Evolutionary conservation across 2,888 invertebrate species (phyloP).

Genomic region (Oscheius sp.): DNA sequence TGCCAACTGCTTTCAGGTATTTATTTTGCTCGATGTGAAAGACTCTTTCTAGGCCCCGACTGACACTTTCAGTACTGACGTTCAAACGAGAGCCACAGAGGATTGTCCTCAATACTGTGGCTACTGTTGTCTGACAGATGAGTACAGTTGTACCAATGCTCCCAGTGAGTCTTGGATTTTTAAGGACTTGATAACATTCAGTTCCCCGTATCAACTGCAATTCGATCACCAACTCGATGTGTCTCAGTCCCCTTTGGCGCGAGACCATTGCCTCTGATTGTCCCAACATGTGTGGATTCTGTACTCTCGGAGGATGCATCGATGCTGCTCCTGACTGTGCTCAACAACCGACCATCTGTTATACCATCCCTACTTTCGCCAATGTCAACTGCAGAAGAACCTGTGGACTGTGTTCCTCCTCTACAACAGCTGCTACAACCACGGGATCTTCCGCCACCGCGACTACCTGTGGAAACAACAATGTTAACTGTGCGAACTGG

Average conservation of each 20-base stretch:
- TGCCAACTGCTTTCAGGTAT: too few species aligned
- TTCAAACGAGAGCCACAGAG: constrained; percentile 1
- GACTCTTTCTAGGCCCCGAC: not conserved
- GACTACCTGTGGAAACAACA: not conserved
- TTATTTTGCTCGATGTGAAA: too few species aligned
- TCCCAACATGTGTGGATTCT: constrained; percentile 22
- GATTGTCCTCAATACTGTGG: constrained; percentile 16
- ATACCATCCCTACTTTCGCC: not conserved
- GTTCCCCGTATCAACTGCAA: constrained; percentile 12
- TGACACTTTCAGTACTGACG: not conserved
- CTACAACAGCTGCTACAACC: not conserved
- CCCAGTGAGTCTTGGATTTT: not conserved
- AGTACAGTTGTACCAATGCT: constrained; percentile 11
- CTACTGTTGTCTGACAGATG: constrained; percentile 5
- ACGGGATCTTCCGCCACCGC: not conserved
- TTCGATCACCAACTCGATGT: constrained; percentile 16
- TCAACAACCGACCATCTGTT: constrained; percentile 20
- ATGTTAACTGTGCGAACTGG: not conserved
- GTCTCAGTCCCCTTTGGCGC: not conserved
- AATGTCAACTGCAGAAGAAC: constrained; percentile 5
- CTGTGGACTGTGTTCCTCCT: not conserved
- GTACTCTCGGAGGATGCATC: constrained; percentile 32
- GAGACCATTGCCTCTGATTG: constrained; percentile 21
- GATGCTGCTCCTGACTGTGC: constrained; percentile 32
- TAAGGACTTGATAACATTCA: not conserved